Evolutionary conservation across 2,888 invertebrate species (phyloP).

Genomic region (Cacoxenus indagator): DNA sequence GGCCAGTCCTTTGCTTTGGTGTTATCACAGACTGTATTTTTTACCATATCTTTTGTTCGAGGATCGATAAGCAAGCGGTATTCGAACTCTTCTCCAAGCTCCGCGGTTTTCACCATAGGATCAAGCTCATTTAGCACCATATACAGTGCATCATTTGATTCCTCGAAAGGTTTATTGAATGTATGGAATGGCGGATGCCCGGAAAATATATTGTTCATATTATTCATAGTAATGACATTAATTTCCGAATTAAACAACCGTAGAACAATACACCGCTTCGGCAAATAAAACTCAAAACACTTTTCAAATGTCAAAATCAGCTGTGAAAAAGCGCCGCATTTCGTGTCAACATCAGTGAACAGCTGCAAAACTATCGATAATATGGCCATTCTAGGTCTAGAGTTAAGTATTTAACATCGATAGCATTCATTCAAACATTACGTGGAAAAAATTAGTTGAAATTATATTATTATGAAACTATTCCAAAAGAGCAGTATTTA

Average conservation of each 20-base stretch:
- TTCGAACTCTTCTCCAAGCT: constrained; percentile 29
- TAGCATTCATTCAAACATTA: no score
- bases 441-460: no score
- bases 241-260: neutral
- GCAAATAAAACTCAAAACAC: no score
- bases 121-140: constrained; percentile 56
- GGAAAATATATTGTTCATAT: constrained; percentile 43
- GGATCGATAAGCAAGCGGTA: constrained; percentile 52
- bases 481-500: no score
- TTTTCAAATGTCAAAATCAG: no score
- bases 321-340: no score
- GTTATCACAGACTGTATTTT: constrained; percentile 40
- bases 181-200: constrained; percentile 55
- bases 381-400: no score
- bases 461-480: no score
- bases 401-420: no score
- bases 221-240: neutral
- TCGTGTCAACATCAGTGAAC: no score
- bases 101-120: constrained; percentile 14
- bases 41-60: constrained; percentile 46
- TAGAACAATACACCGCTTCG: no score
- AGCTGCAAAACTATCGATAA: no score
- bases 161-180: constrained; percentile 59
- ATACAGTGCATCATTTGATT: constrained; percentile 52
- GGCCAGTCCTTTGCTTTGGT: constrained; percentile 28